Percentiles rank a stretch among this genome's conserved stretches.
Conservation (phyloP, 1,140 invertebrate genomes). For the Cydia fagiglandana region DNA sequence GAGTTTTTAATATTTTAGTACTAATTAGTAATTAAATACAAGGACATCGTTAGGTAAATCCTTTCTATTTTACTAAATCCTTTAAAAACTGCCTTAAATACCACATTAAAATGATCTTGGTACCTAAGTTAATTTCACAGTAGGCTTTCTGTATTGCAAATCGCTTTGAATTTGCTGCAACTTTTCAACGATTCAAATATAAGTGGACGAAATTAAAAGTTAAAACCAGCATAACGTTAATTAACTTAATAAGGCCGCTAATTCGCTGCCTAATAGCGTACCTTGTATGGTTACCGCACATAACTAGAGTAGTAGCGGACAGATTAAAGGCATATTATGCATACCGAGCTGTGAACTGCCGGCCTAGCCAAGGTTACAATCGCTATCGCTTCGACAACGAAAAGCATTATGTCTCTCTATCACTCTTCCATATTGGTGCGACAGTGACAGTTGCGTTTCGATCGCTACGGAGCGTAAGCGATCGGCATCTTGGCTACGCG, state of each 20-base stretch:
- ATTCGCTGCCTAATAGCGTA: slow-evolving; percentile 18
- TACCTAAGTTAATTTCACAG: neutral
- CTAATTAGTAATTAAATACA: too few species aligned
- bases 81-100: neutral
- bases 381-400: too few species aligned
- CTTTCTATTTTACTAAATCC: neutral
- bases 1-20: too few species aligned
- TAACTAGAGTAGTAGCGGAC: neutral
- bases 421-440: too few species aligned
- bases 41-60: neutral
- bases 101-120: neutral
- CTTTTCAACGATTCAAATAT: neutral
- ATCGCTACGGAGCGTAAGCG: too few species aligned
- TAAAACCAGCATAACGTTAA: slow-evolving; percentile 21
- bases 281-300: slow-evolving; percentile 12
- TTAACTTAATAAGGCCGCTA: slow-evolving; percentile 22
- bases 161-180: neutral
- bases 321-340: neutral
- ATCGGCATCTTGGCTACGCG: too few species aligned
- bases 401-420: too few species aligned
- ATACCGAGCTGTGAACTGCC: neutral
- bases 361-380: too few species aligned
- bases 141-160: neutral
- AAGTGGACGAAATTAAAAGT: slow-evolving; percentile 19
- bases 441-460: too few species aligned